A percentile compares a stretch with the other conserved stretches of the same genome.
These are phyloP conservation scores for Andricus curvator DNA, from an alignment of 2,888 invertebrate genomes.

Conservation along the genomic window DNA sequence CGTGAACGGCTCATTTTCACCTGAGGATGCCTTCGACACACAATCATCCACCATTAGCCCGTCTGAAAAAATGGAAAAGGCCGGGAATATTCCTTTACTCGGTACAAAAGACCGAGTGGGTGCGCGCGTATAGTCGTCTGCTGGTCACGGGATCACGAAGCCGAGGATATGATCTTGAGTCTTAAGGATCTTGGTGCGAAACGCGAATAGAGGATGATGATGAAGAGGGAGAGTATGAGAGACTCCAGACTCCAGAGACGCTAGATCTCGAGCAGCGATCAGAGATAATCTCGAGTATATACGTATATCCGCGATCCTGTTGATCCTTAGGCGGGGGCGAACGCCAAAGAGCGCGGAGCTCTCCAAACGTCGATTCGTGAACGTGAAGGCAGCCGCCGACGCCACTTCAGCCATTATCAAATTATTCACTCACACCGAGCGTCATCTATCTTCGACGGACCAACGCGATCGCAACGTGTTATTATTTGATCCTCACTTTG, in stretches of 20 bases:
- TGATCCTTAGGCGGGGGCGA: conserved; percentile 38
- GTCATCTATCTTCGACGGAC: conserved; percentile 73
- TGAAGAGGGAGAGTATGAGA: conserved; percentile 15
- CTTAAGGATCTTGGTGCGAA: conserved; percentile 56
- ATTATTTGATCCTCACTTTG: conserved; percentile 78
- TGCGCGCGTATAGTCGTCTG: conserved; percentile 58
- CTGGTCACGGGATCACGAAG: conserved; percentile 61
- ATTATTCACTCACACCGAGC: conserved; percentile 76
- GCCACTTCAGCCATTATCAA: conserved; percentile 73
- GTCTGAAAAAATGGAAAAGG: conserved; percentile 65
- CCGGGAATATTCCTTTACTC: conserved; percentile 64
- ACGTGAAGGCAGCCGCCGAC: conserved; percentile 57
- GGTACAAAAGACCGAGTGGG: conserved; percentile 56
- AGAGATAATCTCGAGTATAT: conserved; percentile 64
- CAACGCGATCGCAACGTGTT: conserved; percentile 74
- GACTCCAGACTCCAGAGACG: conserved; percentile 49
- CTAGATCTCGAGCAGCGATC: conserved; percentile 70
- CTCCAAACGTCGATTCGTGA: conserved; percentile 44
- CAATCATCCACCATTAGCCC: conserved; percentile 68
- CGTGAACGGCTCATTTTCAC: conserved; percentile 64
- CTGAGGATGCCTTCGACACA: conserved; percentile 65
- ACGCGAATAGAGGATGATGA: conserved; percentile 31
- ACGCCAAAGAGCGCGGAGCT: conserved; percentile 37
- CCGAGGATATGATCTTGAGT: conserved; percentile 61
- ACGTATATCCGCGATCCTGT: conserved; percentile 42